Evolutionary conservation across 2,113 vertebrate genomes (phyloP).

Genomic region (Tetrao urogallus): DNA sequence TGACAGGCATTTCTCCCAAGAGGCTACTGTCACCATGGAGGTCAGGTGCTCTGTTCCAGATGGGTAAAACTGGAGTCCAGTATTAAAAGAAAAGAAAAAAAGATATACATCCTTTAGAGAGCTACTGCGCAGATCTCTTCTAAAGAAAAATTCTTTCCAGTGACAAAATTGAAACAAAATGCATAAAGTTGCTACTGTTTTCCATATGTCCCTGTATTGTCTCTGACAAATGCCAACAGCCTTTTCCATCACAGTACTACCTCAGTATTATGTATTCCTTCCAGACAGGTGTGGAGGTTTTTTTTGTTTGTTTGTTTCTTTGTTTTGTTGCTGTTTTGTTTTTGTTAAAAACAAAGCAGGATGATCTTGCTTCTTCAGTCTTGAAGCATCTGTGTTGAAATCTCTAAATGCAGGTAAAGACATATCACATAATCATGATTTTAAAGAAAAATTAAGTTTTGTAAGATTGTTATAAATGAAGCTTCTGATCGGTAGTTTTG

Average conservation of each 20-base stretch:
- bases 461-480: background rate
- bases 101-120: fast-evolving
- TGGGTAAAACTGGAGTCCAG: background rate
- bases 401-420: background rate
- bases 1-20: background rate
- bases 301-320: too few relatives aligned
- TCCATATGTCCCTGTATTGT: background rate
- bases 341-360: background rate
- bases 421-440: background rate
- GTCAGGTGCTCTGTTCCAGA: background rate
- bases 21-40: background rate
- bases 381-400: background rate
- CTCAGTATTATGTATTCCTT: background rate
- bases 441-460: background rate
- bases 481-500: background rate
- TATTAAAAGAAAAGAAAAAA: background rate
- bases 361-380: background rate
- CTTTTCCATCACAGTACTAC: background rate
- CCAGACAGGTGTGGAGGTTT: background rate
- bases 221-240: background rate
- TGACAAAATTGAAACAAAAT: background rate
- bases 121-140: background rate
- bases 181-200: background rate
- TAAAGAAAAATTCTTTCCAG: background rate
- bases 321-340: background rate